phyloP scores from a whole-genome alignment of 2,113 vertebrate genomes.

The Tricholaema leucomelas region DNA sequence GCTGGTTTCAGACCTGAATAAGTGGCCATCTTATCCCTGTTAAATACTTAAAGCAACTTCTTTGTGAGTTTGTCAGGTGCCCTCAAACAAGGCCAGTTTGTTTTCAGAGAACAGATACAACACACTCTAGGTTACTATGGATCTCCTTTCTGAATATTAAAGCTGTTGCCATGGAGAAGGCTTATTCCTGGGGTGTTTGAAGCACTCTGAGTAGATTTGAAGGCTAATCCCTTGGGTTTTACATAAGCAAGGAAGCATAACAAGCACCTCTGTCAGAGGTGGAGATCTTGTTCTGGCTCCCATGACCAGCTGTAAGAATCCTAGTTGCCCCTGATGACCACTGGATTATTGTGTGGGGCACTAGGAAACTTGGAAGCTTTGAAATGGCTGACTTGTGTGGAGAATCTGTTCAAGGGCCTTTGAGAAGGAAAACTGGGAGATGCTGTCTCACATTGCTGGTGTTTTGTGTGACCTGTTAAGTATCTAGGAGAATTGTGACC shows the following conservation, averaged over 20 bases:
- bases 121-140: neutral
- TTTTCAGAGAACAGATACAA: neutral
- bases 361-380: neutral
- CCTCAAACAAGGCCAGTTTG: neutral
- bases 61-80: constrained; percentile 19
- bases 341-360: neutral
- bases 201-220: constrained; percentile 61
- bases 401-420: neutral
- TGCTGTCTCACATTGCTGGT: neutral
- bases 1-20: neutral
- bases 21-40: neutral
- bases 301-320: neutral
- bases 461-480: neutral
- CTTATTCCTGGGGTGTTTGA: constrained; percentile 49
- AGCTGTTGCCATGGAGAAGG: constrained; percentile 67
- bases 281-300: neutral
- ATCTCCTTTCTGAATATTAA: constrained; percentile 47
- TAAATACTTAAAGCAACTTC: constrained; percentile 30
- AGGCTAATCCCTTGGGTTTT: constrained; percentile 56
- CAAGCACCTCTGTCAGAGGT: neutral
- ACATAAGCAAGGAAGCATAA: constrained; percentile 46
- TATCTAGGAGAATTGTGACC: neutral
- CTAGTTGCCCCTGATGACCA: neutral
- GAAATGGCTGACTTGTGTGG: neutral
- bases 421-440: neutral